phyloP scores from a whole-genome alignment of 2,797 vertebrate genomes.

The Halcyon smyrnensis region DNA sequence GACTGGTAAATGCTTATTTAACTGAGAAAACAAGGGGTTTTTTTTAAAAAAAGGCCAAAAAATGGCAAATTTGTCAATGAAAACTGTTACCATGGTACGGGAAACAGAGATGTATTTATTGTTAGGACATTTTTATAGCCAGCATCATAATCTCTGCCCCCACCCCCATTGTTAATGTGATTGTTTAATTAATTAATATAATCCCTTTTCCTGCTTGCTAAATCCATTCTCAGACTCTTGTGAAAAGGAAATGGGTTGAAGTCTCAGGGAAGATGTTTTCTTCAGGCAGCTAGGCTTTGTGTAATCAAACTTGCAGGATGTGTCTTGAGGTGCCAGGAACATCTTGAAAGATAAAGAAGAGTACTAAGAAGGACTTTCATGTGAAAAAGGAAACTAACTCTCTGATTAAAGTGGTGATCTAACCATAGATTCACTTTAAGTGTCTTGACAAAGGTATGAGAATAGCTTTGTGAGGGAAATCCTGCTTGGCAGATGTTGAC shows the following conservation, averaged over 20 bases:
- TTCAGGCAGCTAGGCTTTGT: neutral
- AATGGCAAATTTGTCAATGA: neutral
- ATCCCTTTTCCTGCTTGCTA: neutral
- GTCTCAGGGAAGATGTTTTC: neutral
- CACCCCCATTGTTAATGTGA: accelerated
- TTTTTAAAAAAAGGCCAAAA: neutral
- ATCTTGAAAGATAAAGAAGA: neutral
- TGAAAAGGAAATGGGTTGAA: neutral
- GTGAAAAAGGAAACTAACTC: neutral
- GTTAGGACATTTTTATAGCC: neutral
- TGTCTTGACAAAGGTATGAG: neutral
- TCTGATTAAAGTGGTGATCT: neutral
- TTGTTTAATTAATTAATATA: neutral
- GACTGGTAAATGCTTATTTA: neutral
- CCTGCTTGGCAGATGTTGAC: neutral
- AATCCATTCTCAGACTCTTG: neutral
- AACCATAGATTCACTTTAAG: neutral
- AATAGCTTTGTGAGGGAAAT: neutral
- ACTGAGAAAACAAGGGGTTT: neutral
- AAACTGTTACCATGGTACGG: neutral
- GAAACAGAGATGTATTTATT: neutral
- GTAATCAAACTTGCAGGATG: neutral
- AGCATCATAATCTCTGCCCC: neutral
- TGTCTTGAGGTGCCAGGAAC: neutral
- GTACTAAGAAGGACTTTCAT: neutral